Evolutionary conservation across 2,113 vertebrate species (phyloP).

Genomic region (Cygnus atratus): DNA sequence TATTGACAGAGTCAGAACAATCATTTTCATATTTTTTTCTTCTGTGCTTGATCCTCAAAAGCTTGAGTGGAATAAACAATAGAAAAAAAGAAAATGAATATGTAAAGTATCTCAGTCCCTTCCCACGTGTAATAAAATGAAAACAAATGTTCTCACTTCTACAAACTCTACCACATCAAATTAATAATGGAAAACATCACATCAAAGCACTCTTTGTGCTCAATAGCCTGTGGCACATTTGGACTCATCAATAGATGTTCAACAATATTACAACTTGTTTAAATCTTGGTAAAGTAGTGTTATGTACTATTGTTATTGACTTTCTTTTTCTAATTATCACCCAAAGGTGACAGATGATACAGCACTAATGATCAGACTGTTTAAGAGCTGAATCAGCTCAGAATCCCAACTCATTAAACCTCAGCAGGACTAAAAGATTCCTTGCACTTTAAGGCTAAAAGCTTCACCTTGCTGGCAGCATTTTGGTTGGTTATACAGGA

Average conservation of each 20-base stretch:
- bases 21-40: not conserved
- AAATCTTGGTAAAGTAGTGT: slow-evolving; percentile 82
- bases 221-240: slow-evolving; percentile 81
- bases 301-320: slow-evolving; percentile 84
- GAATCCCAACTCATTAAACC: slow-evolving; percentile 68
- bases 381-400: slow-evolving; percentile 71
- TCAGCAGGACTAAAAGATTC: slow-evolving; percentile 42
- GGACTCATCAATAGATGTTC: slow-evolving; percentile 83
- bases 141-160: slow-evolving; percentile 70
- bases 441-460: slow-evolving; percentile 38
- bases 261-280: slow-evolving; percentile 82
- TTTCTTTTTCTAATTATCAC: slow-evolving; percentile 84
- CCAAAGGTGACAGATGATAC: slow-evolving; percentile 83
- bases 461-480: not conserved
- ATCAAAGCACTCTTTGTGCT: slow-evolving; percentile 73
- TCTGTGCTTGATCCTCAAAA: not conserved
- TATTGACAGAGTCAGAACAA: not conserved
- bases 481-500: not conserved
- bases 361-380: slow-evolving; percentile 77
- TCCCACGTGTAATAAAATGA: slow-evolving; percentile 60
- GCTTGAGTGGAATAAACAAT: not conserved
- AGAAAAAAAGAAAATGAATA: slow-evolving; percentile 35
- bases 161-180: slow-evolving; percentile 74
- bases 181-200: slow-evolving; percentile 80
- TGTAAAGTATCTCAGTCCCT: slow-evolving; percentile 40